A percentile compares a stretch with the other conserved stretches of the same genome.
Conservation (phyloP, 2,797 vertebrate species). For the Brachyalestes nurse region DNA sequence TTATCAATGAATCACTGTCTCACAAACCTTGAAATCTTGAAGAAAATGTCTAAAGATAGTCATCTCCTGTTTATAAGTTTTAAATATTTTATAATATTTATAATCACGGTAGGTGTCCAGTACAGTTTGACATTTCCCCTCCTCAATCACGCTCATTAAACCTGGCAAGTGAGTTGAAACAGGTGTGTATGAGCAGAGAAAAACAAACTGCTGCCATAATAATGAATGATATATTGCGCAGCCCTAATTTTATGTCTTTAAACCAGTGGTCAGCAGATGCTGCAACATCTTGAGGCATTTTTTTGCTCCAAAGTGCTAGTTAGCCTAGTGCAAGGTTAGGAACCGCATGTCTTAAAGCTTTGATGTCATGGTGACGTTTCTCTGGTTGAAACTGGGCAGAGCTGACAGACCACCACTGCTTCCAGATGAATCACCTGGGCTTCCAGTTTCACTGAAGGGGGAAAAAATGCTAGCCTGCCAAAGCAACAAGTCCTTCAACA, state of each 20-base stretch:
- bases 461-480: neutral
- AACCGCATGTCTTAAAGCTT: neutral
- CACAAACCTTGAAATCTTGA: no score
- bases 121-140: no score
- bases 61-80: no score
- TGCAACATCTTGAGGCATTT: neutral
- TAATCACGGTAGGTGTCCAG: no score
- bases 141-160: no score
- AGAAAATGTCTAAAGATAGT: no score
- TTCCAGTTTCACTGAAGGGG: slow-evolving; percentile 1
- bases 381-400: neutral
- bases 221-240: neutral
- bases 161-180: no score
- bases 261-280: neutral
- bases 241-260: neutral
- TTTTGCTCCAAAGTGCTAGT: neutral
- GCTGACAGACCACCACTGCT: neutral
- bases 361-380: neutral
- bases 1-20: no score
- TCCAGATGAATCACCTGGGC: neutral
- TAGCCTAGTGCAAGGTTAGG: neutral
- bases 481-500: slow-evolving; percentile 14
- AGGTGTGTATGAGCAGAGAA: no score
- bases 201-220: no score
- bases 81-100: no score